Evolutionary conservation across 2,113 vertebrate genomes (phyloP).

Genomic region (Micronycteris hirsuta): DNA sequence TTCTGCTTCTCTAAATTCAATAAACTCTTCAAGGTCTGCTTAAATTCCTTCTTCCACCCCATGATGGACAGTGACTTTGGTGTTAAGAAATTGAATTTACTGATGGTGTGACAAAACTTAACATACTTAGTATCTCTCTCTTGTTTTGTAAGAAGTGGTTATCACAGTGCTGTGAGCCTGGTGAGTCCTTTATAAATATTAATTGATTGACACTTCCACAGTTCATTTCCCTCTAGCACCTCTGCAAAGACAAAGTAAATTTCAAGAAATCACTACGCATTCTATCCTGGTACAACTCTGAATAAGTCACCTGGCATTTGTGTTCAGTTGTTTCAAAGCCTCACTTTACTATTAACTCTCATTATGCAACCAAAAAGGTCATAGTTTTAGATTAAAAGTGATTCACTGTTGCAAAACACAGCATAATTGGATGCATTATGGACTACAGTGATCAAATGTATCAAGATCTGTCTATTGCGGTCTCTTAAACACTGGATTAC

Average conservation of each 20-base stretch:
- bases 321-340: neutral
- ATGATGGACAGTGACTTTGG: neutral
- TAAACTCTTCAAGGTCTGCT: neutral
- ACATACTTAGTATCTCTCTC: neutral
- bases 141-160: neutral
- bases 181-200: neutral
- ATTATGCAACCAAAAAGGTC: neutral
- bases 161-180: neutral
- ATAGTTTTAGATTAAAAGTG: neutral
- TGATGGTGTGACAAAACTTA: neutral
- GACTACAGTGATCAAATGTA: neutral
- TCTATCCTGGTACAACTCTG: neutral
- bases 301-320: neutral
- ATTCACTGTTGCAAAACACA: neutral
- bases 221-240: neutral
- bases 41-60: neutral
- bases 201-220: neutral
- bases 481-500: neutral
- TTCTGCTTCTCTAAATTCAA: neutral
- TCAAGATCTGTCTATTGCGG: neutral
- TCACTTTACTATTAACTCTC: neutral
- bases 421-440: neutral
- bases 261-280: neutral
- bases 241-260: neutral
- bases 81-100: neutral